Evolutionary conservation across 2,888 invertebrate genomes (phyloP).

Genomic region (Priapulus caudatus): DNA sequence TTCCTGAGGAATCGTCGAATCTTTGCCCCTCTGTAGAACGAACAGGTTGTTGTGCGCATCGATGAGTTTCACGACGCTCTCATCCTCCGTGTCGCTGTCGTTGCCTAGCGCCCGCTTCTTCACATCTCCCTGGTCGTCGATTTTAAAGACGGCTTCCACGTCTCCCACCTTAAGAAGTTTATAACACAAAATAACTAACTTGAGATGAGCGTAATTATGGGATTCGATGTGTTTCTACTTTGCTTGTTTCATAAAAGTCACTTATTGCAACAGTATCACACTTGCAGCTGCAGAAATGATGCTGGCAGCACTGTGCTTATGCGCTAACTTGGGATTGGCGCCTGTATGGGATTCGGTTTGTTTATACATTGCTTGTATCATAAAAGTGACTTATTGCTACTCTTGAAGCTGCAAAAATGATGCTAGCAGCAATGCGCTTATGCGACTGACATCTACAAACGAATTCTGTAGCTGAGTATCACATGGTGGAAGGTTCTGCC

Average conservation of each 20-base stretch:
- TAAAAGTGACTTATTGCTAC: no score
- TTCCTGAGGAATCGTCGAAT: slow-evolving; percentile 23
- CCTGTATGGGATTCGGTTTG: no score
- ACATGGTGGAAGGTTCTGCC: background rate
- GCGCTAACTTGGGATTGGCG: no score
- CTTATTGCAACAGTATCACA: no score
- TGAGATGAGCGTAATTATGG: background rate
- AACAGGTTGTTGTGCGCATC: slow-evolving; percentile 25
- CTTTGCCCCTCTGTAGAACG: slow-evolving; percentile 21
- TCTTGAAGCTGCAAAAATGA: no score
- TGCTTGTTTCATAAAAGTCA: no score
- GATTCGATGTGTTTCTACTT: slow-evolving; percentile 5
- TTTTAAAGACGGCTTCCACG: slow-evolving; percentile 21
- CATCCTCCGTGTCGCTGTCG: background rate
- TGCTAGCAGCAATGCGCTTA: no score
- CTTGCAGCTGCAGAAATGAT: no score
- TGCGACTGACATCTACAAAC: no score
- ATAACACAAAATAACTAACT: slow-evolving; percentile 4
- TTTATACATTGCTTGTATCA: no score
- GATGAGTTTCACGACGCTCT: slow-evolving; percentile 19
- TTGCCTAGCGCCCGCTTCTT: background rate
- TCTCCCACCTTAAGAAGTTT: slow-evolving; percentile 13
- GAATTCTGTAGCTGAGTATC: no score
- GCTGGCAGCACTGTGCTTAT: no score
- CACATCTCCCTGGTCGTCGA: slow-evolving; percentile 12